Base-by-base conservation (phyloP, 2,113 vertebrate genomes). In the Symphodus melops region DNA sequence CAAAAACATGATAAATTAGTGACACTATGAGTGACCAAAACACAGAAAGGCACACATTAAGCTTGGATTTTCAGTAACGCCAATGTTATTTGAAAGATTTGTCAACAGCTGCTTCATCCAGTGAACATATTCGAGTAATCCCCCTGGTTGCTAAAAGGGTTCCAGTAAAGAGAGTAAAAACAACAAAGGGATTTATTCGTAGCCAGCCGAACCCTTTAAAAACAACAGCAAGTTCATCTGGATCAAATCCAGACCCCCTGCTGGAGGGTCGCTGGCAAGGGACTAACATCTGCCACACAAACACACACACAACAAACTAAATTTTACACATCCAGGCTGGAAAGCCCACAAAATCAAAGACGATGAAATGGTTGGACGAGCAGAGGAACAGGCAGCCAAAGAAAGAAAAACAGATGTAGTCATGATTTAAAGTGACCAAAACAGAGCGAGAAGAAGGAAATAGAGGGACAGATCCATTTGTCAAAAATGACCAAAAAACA, bases 161-260 rank as follows among this genome's bases (percentile, higher is more conserved):
- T 83, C 36, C 63, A 63, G 62, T 73, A 75, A 36, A 49, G 76
- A 69, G 46, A 73, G 44, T 52, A 85, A 79, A 85, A 41, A 41
- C 8, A 86, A 84, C 63, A 79, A 63, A 41, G 25, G 75, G 76
- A 82, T 86, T 86, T 86, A 72, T 71, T 53, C 66, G 77, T 44
- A 58, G 68, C 79, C 68, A 59, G 42, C 8, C 36, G 55, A 60
- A 80, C 59, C 64, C 56, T 51, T 71, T 51, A 70, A 86, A 83
- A 87, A 83, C 68, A 87, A 87, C 59, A 70, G 67, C 8, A 3
- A 77, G 58, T 81, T 85, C 77, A 85, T 82, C 68, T 86, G 83
- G 81, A 87, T 86, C 72, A 77, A 67, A 89, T 57, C 74, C 21
- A 46, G 68, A 81, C 72, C 68, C 65, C 87, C 79, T 81, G 82